Conservation (phyloP, 2,888 invertebrate genomes). For the Caenorhabditis doughertyi region DNA sequence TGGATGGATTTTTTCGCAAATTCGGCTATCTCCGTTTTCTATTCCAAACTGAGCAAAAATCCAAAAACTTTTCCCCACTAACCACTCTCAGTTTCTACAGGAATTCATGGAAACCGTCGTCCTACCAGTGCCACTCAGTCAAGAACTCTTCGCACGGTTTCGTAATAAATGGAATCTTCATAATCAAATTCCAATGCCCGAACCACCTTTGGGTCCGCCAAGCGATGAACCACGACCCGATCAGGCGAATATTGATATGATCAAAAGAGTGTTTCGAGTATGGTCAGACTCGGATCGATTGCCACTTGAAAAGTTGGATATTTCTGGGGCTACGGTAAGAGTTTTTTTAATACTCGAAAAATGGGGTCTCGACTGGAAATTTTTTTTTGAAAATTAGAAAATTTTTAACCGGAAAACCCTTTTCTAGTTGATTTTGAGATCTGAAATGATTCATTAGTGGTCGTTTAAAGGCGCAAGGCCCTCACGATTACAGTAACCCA, state of each 20-base stretch:
- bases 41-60: no score
- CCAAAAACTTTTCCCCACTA: no score
- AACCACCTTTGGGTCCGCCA: slow-evolving; percentile 10
- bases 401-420: no score
- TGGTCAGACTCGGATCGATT: slow-evolving; percentile 65
- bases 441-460: no score
- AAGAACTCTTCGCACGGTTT: slow-evolving; percentile 63
- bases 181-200: slow-evolving; percentile 1
- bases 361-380: no score
- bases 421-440: no score
- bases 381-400: not conserved
- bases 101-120: slow-evolving; percentile 38
- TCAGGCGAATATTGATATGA: slow-evolving; percentile 39
- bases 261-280: slow-evolving; percentile 36
- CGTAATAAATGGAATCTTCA: slow-evolving; percentile 60
- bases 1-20: no score
- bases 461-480: no score
- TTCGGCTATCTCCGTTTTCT: no score
- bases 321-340: slow-evolving; percentile 64
- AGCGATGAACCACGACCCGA: slow-evolving; percentile 29
- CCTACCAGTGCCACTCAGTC: slow-evolving; percentile 61
- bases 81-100: slow-evolving; percentile 15
- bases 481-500: no score
- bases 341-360: no score
- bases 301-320: slow-evolving; percentile 65